A percentile compares a stretch with the other conserved stretches of the same genome.
These are phyloP conservation scores for Aldrovandia affinis DNA, from an alignment of 2,797 vertebrate species.

Conservation along the genomic window DNA sequence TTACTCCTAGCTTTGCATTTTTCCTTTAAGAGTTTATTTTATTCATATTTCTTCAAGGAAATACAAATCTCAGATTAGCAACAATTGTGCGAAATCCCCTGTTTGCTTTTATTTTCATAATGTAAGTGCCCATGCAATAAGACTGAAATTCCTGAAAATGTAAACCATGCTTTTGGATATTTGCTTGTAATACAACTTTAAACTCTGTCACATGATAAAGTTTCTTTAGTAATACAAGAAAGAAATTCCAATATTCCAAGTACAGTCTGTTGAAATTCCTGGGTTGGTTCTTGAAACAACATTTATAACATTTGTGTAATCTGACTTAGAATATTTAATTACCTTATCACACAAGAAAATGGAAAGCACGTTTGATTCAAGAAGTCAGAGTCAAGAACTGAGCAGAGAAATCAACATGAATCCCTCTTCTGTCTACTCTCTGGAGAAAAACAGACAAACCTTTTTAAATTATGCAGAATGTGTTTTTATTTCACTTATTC, in stretches of 20 bases:
- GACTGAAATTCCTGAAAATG: conserved; percentile 19
- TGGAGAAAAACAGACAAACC: no score
- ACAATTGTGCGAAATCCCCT: neutral
- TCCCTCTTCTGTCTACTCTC: no score
- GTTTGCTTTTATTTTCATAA: neutral
- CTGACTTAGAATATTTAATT: neutral
- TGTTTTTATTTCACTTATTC: conserved; percentile 11
- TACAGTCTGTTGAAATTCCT: neutral
- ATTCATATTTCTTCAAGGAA: neutral
- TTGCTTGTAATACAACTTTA: conserved; percentile 19
- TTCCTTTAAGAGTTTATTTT: neutral
- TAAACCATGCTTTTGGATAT: conserved; percentile 8
- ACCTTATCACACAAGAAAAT: conserved; percentile 13
- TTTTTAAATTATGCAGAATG: neutral
- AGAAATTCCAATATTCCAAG: neutral
- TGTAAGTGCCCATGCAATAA: neutral
- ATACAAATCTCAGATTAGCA: neutral
- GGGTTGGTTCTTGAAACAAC: conserved; percentile 10
- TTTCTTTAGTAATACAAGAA: neutral
- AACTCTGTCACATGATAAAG: conserved; percentile 11
- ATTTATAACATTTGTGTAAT: conserved; percentile 3
- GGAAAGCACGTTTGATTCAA: neutral
- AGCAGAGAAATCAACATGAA: neutral
- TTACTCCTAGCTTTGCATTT: neutral
- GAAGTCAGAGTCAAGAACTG: neutral